Evolutionary conservation across 2,888 invertebrate genomes (phyloP).

Genomic region (Dasypogon diadema): DNA sequence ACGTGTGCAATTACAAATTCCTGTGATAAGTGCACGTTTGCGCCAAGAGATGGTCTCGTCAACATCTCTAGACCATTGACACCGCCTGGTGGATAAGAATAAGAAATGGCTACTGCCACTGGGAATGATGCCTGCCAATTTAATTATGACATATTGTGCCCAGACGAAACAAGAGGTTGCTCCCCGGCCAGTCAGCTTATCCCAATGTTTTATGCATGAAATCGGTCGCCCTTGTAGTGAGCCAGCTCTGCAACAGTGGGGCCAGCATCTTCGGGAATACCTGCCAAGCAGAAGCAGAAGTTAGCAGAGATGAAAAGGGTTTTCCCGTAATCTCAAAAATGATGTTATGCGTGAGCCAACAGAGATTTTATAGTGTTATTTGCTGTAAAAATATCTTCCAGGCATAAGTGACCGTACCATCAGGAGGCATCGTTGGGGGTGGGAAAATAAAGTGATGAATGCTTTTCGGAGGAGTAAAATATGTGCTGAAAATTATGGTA

Average conservation of each 20-base stretch:
- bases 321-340: not conserved
- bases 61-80: not conserved
- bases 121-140: constrained; percentile 18
- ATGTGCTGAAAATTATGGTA: constrained; percentile 30
- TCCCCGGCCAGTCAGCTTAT: not conserved
- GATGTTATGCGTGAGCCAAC: constrained; percentile 11
- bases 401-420: constrained; percentile 12
- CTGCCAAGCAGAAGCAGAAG: not conserved
- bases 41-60: not conserved
- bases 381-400: constrained; percentile 18
- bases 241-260: too few relatives aligned
- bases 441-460: constrained; percentile 1
- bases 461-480: constrained; percentile 1
- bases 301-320: not conserved
- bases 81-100: not conserved
- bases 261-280: too few relatives aligned
- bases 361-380: constrained; percentile 15
- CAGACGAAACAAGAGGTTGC: not conserved
- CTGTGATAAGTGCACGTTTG: not conserved
- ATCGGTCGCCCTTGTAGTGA: not conserved
- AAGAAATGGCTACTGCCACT: not conserved
- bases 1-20: constrained; percentile 8
- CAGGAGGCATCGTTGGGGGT: not conserved
- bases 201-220: constrained; percentile 34
- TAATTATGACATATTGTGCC: constrained; percentile 42